Base-by-base conservation (phyloP, 2,113 vertebrate species). In the Cavia porcellus region DNA sequence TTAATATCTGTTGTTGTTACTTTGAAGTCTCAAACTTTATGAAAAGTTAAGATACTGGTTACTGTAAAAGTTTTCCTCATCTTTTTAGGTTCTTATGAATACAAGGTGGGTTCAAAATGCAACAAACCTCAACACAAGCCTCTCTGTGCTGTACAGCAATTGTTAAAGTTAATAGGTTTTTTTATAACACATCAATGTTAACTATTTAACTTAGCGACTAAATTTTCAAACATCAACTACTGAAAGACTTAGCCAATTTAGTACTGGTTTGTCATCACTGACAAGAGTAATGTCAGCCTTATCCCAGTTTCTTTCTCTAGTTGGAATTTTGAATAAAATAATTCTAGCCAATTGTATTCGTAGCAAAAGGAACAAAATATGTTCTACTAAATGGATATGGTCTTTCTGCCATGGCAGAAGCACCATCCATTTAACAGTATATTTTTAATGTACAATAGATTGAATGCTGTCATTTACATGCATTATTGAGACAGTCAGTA, bases 1-100 rank as follows among this genome's bases (percentile, higher is more conserved):
- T 15, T 92, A 97, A 82, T 92, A 98, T 79, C 6, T 79, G 91
- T n/a, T 95, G 74, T 42, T 74, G n/a, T 20, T 38, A 22, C 8
- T 38, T 22, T 74, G 20, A 93, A 95, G 77, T 94, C 87, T 86
- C 97, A 96, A 97, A 95, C 62, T 98, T 96, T 96, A 74, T 80
- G 84, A 90, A 88, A 96, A 95, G 42, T 92, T 88, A 87, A 95
- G 95, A 96, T 88, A 86, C 10, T 91, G 28, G 47, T 90, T 93
- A 74, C 82, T 86, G 20, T 88, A 86, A 75, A 90, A 92, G 45
- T 75, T 90, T 77, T 32, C 32, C 30, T 20, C 42, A 47, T 86
- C 35, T 25, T 88, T 95, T 86, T 91, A 96, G 38, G 72, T 96
- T 74, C 70, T 95, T 59, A 80, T 61, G 59, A 97, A 90, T 61